Evolutionary conservation across 2,113 vertebrate species (phyloP), one percentile per base, ranked within the genome.

Genomic region (Todiramphus saurophagus): DNA sequence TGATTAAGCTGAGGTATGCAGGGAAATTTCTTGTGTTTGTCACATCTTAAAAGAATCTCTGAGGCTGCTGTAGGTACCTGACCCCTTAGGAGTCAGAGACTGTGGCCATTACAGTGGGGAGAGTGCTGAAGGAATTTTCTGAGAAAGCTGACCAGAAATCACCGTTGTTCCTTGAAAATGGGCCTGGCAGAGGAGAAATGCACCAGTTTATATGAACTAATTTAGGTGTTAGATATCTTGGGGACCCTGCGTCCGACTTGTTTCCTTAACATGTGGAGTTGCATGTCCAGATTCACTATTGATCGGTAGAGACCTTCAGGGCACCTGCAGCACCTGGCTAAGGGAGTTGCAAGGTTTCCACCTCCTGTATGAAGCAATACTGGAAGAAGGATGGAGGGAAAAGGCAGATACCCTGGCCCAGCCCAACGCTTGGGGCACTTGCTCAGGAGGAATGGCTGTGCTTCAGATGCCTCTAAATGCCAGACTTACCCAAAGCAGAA

Each of bases 371-470:
- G 11, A 33, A 68, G 31, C 21, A 21, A 5, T 19, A 30, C 14
- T 1, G 2, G 44, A 51, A 28, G 53, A 19, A 77, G 59, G 30
- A 11, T 20, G 1, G 1, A 31, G 25, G 13, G 25, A 48, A 53
- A 63, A 77, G 24, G 11, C 15, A 39, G 27, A 39, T 41, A 44
- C 9, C n/a, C 30, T 43, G 46, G 25, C 12, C 21, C 37, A 31
- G 18, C 5, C 43, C 37, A 0, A 1, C 4, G 33, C n/a, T 83
- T 35, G 0, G 3, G 24, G 5, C 7, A 5, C 64, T 68, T 11
- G 0, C 12, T 10, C 3, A 0, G 19, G 16, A 55, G 37, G 31
- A 24, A 83, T 28, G 21, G n/a, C 16, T 77, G 31, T 18, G 31
- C 16, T 77, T 56, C 13, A 35, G 63, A 33, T 17, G 17, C 53